Conservation (phyloP, 2,113 vertebrate genomes). For the Chaetodon auriga region DNA sequence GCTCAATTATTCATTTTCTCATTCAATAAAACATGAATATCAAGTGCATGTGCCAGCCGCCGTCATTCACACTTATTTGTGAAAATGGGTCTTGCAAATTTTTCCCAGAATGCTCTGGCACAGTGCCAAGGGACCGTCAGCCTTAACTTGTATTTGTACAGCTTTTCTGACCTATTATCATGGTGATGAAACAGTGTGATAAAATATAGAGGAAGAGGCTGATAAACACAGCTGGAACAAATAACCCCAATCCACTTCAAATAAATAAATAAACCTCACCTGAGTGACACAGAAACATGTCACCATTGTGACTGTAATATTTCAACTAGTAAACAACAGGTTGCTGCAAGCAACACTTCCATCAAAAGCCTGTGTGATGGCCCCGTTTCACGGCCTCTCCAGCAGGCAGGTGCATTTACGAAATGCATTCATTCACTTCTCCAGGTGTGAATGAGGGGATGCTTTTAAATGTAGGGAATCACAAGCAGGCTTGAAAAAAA, state of each 20-base stretch:
- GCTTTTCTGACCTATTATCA: not conserved
- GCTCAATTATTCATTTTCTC: slow-evolving; percentile 69
- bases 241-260: slow-evolving; percentile 2
- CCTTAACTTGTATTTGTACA: not conserved
- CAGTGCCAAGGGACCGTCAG: not conserved
- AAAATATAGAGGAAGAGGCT: not conserved
- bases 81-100: slow-evolving; percentile 43
- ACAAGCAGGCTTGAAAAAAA: not conserved
- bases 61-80: slow-evolving; percentile 29
- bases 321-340: slow-evolving; percentile 35
- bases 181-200: not conserved
- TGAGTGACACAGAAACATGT: not conserved
- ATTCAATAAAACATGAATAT: slow-evolving; percentile 75
- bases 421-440: slow-evolving; percentile 31
- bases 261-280: not conserved
- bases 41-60: slow-evolving; percentile 19
- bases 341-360: not conserved
- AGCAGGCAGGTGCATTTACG: slow-evolving; percentile 14
- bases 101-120: slow-evolving; percentile 24
- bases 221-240: slow-evolving; percentile 9
- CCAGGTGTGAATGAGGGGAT: slow-evolving; percentile 23
- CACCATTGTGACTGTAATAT: not conserved
- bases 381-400: slow-evolving; percentile 14
- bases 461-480: slow-evolving; percentile 17
- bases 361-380: slow-evolving; percentile 13